Conservation (phyloP, 2,888 invertebrate species). For the Cosmia trapezina region DNA sequence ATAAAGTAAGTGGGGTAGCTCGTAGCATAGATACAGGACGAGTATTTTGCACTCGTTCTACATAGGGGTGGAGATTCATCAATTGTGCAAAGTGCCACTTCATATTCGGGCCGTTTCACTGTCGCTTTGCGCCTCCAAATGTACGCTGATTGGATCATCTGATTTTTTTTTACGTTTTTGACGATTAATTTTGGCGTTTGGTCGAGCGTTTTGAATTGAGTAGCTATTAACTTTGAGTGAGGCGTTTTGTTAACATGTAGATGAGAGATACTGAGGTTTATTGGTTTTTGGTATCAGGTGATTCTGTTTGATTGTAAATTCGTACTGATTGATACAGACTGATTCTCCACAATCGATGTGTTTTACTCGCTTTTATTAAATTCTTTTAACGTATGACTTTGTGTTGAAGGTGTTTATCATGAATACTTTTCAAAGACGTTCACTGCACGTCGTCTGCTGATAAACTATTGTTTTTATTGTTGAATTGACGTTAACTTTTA, state of each 20-base stretch:
- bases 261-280: conserved; percentile 43
- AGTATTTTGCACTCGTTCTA: conserved; percentile 57
- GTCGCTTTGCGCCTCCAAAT: conserved; percentile 80
- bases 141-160: conserved; percentile 78
- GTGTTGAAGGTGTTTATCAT: neutral
- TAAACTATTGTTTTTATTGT: neutral
- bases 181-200: conserved; percentile 54
- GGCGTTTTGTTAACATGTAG: conserved; percentile 53
- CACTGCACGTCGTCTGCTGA: neutral
- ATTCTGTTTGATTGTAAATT: conserved; percentile 26
- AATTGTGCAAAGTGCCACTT: conserved; percentile 87
- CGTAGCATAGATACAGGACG: conserved; percentile 24
- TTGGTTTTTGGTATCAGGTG: conserved; percentile 28
- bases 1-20: conserved; percentile 54
- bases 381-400: neutral
- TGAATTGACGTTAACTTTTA: neutral
- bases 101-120: conserved; percentile 83
- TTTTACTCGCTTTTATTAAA: neutral
- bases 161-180: conserved; percentile 70
- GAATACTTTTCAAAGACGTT: neutral
- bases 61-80: conserved; percentile 83
- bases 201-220: conserved; percentile 45
- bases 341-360: neutral
- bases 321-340: neutral
- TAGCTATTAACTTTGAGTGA: conserved; percentile 59